Percentiles rank a stretch among this genome's conserved stretches.
Conservation (phyloP, 2,797 vertebrate genomes). For the Arremon brunneinucha region DNA sequence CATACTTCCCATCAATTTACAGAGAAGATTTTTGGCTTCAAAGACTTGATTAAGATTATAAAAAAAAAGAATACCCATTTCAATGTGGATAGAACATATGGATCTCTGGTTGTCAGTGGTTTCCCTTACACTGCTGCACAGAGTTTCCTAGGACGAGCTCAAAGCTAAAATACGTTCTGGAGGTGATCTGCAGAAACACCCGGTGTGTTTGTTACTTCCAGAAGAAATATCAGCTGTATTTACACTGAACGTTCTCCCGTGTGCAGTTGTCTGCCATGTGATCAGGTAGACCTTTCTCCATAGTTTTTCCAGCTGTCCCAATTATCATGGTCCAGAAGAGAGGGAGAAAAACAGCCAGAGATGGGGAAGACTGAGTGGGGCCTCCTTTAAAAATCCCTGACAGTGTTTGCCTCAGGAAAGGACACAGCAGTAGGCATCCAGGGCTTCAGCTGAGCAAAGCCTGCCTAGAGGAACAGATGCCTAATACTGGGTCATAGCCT, state of each 20-base stretch:
- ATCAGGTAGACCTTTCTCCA: not conserved
- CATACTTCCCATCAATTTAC: not conserved
- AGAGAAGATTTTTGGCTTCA: not conserved
- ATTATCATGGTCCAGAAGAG: not conserved
- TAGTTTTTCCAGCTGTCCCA: not conserved
- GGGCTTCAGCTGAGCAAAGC: not conserved
- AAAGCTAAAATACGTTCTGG: not conserved
- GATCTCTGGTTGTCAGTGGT: not conserved
- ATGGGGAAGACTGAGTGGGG: not conserved
- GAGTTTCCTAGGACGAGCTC: not conserved
- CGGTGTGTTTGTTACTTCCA: not conserved
- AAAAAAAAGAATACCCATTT: not conserved
- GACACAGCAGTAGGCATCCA: not conserved
- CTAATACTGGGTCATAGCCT: not conserved
- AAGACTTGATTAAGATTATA: not conserved
- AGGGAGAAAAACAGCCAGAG: not conserved
- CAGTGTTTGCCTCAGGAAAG: not conserved
- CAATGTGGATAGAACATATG: not conserved
- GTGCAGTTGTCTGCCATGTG: not conserved
- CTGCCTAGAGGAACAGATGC: not conserved
- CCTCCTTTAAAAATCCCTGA: not conserved
- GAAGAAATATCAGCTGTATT: not conserved
- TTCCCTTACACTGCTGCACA: not conserved
- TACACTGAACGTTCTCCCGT: not conserved
- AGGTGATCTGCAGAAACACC: not conserved